phyloP scores from a whole-genome alignment of 1,140 invertebrate species.

The Yoshiicerus persimilis region DNA sequence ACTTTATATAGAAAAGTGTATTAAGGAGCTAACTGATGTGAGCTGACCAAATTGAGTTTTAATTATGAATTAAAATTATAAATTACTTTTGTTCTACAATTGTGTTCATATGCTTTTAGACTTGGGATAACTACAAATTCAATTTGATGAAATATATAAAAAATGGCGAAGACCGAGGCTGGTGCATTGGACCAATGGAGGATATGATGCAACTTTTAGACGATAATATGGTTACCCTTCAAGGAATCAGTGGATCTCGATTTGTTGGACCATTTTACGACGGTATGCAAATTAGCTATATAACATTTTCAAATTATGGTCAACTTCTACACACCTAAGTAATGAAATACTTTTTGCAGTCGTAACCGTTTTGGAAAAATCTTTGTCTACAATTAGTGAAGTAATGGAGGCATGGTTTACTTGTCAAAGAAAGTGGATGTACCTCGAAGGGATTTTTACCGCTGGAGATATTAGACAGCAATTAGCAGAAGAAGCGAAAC shows the following conservation, averaged over 20 bases:
- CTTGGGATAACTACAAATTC: constrained; percentile 73
- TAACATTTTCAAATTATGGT: background rate
- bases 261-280: constrained; percentile 71
- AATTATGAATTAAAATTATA: background rate
- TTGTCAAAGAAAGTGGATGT: constrained; percentile 84
- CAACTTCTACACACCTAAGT: background rate
- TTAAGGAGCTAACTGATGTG: constrained; percentile 72
- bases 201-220: constrained; percentile 78
- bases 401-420: constrained; percentile 82
- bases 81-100: background rate
- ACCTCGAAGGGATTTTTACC: constrained; percentile 87
- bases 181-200: constrained; percentile 74
- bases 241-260: constrained; percentile 85
- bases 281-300: constrained; percentile 15
- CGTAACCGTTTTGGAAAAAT: constrained; percentile 80
- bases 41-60: background rate
- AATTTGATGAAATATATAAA: constrained; percentile 62
- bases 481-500: constrained; percentile 80
- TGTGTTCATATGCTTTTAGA: constrained; percentile 48
- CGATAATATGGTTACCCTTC: constrained; percentile 84
- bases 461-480: constrained; percentile 81
- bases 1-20: constrained; percentile 78
- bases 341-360: constrained; percentile 62
- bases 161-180: constrained; percentile 64
- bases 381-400: constrained; percentile 75